Evolutionary conservation across 2,888 invertebrate genomes (phyloP), one percentile per base, ranked within the genome.

Genomic region (Fragum sueziense): DNA sequence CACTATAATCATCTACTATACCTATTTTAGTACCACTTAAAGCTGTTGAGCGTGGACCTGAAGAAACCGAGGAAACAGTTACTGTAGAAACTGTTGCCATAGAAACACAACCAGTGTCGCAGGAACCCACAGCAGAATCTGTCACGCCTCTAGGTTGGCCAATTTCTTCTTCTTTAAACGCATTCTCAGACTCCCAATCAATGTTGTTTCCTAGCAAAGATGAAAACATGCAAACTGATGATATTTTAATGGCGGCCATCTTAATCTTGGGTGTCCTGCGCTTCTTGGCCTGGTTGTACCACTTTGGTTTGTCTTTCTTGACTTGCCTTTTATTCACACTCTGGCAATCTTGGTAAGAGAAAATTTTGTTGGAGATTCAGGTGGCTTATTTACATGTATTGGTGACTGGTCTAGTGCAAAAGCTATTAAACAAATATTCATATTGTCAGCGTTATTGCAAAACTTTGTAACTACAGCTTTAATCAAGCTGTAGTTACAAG

Each of bases 41-140:
- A 82, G 85, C 85, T 87, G 88, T 84, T 79, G 89, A 86, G 83
- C 85, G 87, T 88, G 88, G 89, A 86, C 87, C 87, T 76, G 88
- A 88, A 61, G 85, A 86, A 52, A 70, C 70, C 34, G 54, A 52
- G 70, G 70, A 54, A 52, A 61, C 61, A 31, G n/a, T n/a, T n/a
- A 85, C 82, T 37, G 77, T 86, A 57, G 82, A 86, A 80, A 84
- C 84, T 74, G 82, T 86, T 67, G 78, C 74, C 71, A 79, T 76
- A 72, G 84, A 82, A 76, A 85, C 75, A 52, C 77, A 83, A 82
- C 85, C 83, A 80, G 82, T 83, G 67, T 78, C 84, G 72, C 85
- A 86, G 81, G 86, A 86, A 80, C 83, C 84, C 76, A 73, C 86
- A 37, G 78, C 84, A 68, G 87, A 87, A 77, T 80, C 80, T 79